Evolutionary conservation across 2,888 invertebrate genomes (phyloP), one percentile per base, ranked within the genome.

Genomic region (Girardia tigrina): DNA sequence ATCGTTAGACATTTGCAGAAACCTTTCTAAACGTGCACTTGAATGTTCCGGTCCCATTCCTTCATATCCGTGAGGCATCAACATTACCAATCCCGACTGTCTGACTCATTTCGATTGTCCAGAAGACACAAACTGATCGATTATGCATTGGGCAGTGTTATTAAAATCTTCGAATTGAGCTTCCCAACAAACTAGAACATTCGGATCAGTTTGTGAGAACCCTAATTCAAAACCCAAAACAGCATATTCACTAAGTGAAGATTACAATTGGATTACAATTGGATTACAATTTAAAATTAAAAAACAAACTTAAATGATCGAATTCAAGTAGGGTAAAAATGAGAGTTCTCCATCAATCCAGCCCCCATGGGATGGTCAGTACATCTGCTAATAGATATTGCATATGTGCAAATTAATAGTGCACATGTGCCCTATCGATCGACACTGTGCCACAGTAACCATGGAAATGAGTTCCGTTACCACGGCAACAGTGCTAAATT

Each of bases 1-100:
- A 83, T 98, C 97, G 77, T 92, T 89, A 81, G 91, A 92, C 90
- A 97, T 90, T 85, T 97, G 95, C 79, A 99, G 86, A 87, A 92
- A 95, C 78, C 92, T 88, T 84, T 94, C 94, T 77, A 92, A 87
- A 77, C 94, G 88, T 75, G 91, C 92, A 78, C 91, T 91, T 0
- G 93, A 93, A 85, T 95, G 94, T 84, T 95, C 94, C 8, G 94
- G 94, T 27, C 98, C 98, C 94, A 92, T 94, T 84, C 98, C 98
- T 87, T 98, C 98, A 87, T 95, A 91, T 78, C 97, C 98, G 82
- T 98, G 98, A n/a, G 98, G 98, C 81, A 94, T 88, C 75, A 95
- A 87, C 88, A 97, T 88, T 56, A 95, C 94, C 78, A 99, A 87
- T 75, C 95, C 97, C 78, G 92, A 92, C 87, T 98, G 97, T 76